Evolutionary conservation across 2,888 invertebrate genomes (phyloP), one percentile per base, ranked within the genome.

Genomic region (Drosophila paramelanica): DNA sequence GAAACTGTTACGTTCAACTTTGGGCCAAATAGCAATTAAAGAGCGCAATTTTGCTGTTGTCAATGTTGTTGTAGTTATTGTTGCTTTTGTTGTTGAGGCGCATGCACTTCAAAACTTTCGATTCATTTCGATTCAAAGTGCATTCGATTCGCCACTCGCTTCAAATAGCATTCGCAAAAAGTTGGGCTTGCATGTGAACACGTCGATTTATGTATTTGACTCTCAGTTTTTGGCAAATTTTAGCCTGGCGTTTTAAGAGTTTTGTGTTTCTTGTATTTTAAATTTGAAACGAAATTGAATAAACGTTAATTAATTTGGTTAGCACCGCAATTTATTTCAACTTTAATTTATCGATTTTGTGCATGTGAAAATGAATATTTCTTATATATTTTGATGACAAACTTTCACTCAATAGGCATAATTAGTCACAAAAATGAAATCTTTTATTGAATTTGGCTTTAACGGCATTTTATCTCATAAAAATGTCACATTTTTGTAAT

Each of bases 11-110:
- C 74, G 50, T 71, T 73, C 45, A 31, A 20, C 43, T 50, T 55
- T 39, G 47, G 14, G 11, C 55, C 61, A 61, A 73, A 70, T 49
- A 69, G 59, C 73, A 77, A 77, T 77, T 77, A 77, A 70, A 66
- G 27, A 69, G 49, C 23, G 50, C 55, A 73, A 58, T 14, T 59
- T 65, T 69, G 23, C 49, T 60, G 23, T 56, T 42, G 33, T 39
- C 59, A 5, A 41, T 52, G 17, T 47, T 59, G 45, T 23, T 67
- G 36, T 45, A n/a, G 27, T 23, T 36, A 25, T 14, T n/a, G 11
- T 33, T 36, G 27, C 20, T 51, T 38, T 31, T 31, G 31, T 31
- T 31, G 13, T 36, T 36, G 36, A 6, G 33, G n/a, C 47, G 42
- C 43, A 17, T 42, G 52, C 41, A 61, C 50, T 73, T 72, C 33